Base-by-base conservation (phyloP, 35 echinoderm and acorn worm genomes). In the Ophiothrix spiculata region DNA sequence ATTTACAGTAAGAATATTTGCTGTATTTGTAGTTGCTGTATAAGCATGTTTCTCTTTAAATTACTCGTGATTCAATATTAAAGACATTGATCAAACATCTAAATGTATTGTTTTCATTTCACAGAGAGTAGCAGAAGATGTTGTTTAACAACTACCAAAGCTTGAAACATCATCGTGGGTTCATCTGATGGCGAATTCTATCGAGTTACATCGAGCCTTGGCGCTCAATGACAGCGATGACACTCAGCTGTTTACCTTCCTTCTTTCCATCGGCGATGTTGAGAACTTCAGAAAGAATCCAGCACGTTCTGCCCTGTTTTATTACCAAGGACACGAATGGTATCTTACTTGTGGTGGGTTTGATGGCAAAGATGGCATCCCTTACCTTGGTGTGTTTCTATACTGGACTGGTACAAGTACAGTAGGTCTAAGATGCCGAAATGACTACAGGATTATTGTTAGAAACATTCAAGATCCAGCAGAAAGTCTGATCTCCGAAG, bases 241-340 rank as follows among this genome's bases (percentile, higher is more conserved):
- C 33, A 97, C 94, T 21, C 91, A 97, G 36, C 81, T 97, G 23
- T 97, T 97, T 34, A 97, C 94, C 21, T 93, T 97, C 32, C 87
- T 89, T 36, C 79, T 97, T 25, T 88, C 86, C 13, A 38, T 97
- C 38, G 39, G 85, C 38, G 90, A 93, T 79, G 33, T 97, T 32
- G 94, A 97, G 17, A 87, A 87, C 28, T 90, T 97, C 37, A 80
- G 79, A 49, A 38, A 81, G 38, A 80, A 79, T 37, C 91, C 91
- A 36, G 78, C 90, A 32, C 89, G 87, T 35, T 93, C 90, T 25
- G 90, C 94, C 0, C 75, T 87, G 15, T 83, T 93, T 21, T 93
- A 90, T 73, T 97, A 97, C 63, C 91, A 97, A 75, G 94, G 94
- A 32, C 94, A 97, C 42, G 91, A 97, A 40, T 97, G 94, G 94